Percentiles rank a stretch among this genome's conserved stretches.
phyloP scores from a whole-genome alignment of 2,797 vertebrate genomes.

The Ctenochaetus hawaiiensis region DNA sequence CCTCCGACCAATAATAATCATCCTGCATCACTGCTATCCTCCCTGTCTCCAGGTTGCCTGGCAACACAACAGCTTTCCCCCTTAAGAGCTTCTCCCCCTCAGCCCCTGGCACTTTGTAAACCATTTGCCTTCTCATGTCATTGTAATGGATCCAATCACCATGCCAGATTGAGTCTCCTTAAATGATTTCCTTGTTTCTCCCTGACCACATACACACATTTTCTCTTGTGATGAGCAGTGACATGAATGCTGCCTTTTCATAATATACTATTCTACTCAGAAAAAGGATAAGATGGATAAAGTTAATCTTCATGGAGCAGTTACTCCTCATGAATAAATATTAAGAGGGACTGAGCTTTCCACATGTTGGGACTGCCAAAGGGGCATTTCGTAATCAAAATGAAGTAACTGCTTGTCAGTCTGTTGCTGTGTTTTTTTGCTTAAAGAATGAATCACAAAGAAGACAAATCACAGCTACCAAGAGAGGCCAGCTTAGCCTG shows the following conservation, averaged over 20 bases:
- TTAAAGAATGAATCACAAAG: conserved; percentile 6
- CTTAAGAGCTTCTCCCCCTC: conserved; percentile 61
- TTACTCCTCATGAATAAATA: conserved; percentile 1
- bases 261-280: not conserved
- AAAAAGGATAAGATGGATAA: not conserved
- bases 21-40: conserved; percentile 84
- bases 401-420: conserved; percentile 12
- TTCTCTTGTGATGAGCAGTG: not conserved
- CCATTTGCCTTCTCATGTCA: conserved; percentile 75
- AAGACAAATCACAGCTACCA: conserved; percentile 26
- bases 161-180: conserved; percentile 56
- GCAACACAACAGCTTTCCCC: conserved; percentile 83
- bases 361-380: not conserved
- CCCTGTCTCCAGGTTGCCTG: conserved; percentile 79
- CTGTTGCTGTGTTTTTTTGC: conserved; percentile 10
- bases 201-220: not conserved
- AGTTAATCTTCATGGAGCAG: not conserved
- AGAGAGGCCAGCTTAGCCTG: conserved; percentile 7
- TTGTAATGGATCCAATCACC: conserved; percentile 80
- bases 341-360: not conserved
- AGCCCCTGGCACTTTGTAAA: conserved; percentile 72
- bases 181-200: conserved; percentile 42
- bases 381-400: not conserved
- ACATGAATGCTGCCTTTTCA: not conserved
- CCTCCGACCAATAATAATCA: conserved; percentile 86